Evolutionary conservation across 2,888 invertebrate species (phyloP).

Genomic region (Eudemis profundana): DNA sequence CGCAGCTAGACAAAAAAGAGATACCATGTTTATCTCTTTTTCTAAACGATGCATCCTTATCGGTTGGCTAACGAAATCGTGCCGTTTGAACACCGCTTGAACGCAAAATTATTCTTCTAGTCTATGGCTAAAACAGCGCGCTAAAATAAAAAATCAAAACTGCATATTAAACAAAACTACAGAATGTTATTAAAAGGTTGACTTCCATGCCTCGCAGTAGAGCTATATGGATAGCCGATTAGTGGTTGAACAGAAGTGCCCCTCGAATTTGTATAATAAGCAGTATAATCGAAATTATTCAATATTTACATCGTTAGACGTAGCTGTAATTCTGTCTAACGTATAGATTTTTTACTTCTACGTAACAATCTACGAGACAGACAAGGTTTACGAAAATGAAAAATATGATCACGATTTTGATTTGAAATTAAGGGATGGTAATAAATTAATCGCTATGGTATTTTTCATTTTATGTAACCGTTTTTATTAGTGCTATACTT

Average conservation of each 20-base stretch:
- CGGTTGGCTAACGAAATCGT: too few relatives aligned
- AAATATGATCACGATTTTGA: slow-evolving; percentile 28
- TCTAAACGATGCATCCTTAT: too few relatives aligned
- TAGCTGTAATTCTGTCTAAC: slow-evolving; percentile 73
- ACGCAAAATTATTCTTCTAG: too few relatives aligned
- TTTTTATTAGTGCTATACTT: slow-evolving; percentile 30
- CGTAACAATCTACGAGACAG: slow-evolving; percentile 33
- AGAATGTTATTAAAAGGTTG: not conserved
- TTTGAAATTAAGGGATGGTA: not conserved
- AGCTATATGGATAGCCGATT: slow-evolving; percentile 54
- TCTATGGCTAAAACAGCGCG: too few relatives aligned
- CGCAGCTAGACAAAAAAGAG: too few relatives aligned
- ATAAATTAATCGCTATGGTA: slow-evolving; percentile 9
- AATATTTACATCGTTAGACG: slow-evolving; percentile 73
- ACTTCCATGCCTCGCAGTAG: slow-evolving; percentile 45
- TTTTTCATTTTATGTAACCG: slow-evolving; percentile 33
- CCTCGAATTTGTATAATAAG: slow-evolving; percentile 80
- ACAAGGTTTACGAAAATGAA: slow-evolving; percentile 10
- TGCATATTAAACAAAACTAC: too few relatives aligned
- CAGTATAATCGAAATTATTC: slow-evolving; percentile 66
- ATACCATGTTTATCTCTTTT: too few relatives aligned
- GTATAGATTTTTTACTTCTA: slow-evolving; percentile 67
- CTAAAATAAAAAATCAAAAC: too few relatives aligned
- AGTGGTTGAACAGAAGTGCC: slow-evolving; percentile 69
- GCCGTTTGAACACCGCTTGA: too few relatives aligned